Evolutionary conservation across 2,888 invertebrate species (phyloP).

Genomic region (Myopa tessellatipennis): DNA sequence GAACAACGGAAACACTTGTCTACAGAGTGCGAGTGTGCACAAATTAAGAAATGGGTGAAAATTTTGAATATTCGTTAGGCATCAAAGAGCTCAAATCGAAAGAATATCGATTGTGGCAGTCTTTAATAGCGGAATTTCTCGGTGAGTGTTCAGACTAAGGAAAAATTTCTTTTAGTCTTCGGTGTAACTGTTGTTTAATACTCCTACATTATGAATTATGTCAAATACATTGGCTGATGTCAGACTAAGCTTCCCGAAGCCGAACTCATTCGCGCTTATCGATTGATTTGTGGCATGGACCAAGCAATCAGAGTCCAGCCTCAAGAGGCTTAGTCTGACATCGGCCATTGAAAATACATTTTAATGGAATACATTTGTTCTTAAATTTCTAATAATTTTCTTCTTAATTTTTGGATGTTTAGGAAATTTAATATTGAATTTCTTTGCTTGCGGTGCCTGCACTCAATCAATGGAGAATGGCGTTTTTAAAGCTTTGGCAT

Average conservation of each 20-base stretch:
- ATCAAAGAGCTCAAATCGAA: slow-evolving; percentile 78
- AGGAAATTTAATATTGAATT: slow-evolving; percentile 85
- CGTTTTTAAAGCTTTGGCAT: slow-evolving; percentile 81
- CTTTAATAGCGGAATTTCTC: slow-evolving; percentile 87
- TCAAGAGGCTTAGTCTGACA: no score
- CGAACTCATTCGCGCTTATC: no score
- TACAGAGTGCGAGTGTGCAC: neutral
- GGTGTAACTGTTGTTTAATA: no score
- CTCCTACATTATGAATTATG: no score
- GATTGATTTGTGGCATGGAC: no score
- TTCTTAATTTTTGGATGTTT: slow-evolving; percentile 18
- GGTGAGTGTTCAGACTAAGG: slow-evolving; percentile 67
- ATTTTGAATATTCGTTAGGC: slow-evolving; percentile 75
- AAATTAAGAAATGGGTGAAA: slow-evolving; percentile 66
- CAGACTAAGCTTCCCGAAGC: no score
- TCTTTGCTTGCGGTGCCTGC: slow-evolving; percentile 89
- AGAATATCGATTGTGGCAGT: slow-evolving; percentile 78
- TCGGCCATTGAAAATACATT: no score
- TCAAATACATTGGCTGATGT: no score
- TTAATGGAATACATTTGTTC: no score
- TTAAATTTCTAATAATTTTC: no score
- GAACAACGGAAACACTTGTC: slow-evolving; percentile 25
- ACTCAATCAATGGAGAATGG: slow-evolving; percentile 69
- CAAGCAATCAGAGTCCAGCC: no score
- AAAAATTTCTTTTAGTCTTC: neutral